Conservation (phyloP, 2,113 vertebrate species). For the Redunca redunca region DNA sequence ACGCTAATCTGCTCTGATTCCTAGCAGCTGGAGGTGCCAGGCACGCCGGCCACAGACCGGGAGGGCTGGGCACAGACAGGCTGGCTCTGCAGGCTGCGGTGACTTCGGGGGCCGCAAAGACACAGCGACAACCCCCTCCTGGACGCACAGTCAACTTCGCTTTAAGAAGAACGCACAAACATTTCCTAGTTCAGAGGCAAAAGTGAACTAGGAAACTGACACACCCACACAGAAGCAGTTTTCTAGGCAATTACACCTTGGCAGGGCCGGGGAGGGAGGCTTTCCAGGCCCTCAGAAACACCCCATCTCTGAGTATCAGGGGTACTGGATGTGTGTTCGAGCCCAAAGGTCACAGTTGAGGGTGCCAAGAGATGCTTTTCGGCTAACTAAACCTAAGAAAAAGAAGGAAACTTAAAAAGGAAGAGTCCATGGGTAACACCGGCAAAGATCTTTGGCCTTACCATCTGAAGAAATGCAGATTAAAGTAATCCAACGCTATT, state of each 20-base stretch:
- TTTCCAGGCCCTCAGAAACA: background rate
- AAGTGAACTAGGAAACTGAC: background rate
- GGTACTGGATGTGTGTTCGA: background rate
- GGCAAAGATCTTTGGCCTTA: background rate
- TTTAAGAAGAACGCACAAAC: background rate
- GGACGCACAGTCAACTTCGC: background rate
- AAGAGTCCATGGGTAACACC: background rate
- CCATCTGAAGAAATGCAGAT: background rate
- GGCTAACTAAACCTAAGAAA: background rate
- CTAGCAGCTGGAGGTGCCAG: conserved; percentile 66
- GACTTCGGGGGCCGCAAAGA: background rate
- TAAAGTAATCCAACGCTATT: background rate
- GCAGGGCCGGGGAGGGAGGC: background rate
- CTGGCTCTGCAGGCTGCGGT: background rate
- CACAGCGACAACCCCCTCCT: background rate
- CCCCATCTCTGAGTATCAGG: background rate
- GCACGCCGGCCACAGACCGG: background rate
- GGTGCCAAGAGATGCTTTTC: background rate
- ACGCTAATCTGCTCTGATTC: conserved; percentile 68
- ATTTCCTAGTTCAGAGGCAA: background rate
- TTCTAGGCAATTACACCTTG: background rate
- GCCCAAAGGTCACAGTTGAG: background rate
- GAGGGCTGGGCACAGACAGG: background rate
- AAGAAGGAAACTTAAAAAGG: background rate
- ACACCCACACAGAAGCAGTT: background rate